These are phyloP conservation scores for Hoplodrina ambigua DNA, from an alignment of 2,888 invertebrate species.

Conservation along the genomic window DNA sequence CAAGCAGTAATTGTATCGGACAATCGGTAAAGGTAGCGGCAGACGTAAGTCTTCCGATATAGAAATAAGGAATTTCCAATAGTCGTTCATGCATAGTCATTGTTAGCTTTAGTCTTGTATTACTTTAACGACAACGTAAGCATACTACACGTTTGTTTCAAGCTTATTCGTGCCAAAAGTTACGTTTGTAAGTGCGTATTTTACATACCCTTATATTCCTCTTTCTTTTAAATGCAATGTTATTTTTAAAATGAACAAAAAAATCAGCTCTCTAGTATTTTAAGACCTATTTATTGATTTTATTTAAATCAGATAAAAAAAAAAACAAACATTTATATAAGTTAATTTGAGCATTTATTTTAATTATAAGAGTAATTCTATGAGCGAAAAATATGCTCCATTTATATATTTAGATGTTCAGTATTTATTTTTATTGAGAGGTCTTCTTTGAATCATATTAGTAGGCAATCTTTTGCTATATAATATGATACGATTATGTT, in stretches of 20 bases:
- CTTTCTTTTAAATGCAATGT: slow-evolving; percentile 51
- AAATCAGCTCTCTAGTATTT: slow-evolving; percentile 79
- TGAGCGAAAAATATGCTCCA: slow-evolving; percentile 39
- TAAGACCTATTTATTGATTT: slow-evolving; percentile 80
- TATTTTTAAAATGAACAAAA: slow-evolving; percentile 63
- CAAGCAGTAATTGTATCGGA: slow-evolving; percentile 68
- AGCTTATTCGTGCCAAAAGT: slow-evolving; percentile 75
- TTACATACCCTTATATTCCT: slow-evolving; percentile 53
- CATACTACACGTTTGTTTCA: slow-evolving; percentile 67
- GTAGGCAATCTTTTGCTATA: slow-evolving; percentile 33
- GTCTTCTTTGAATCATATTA: slow-evolving; percentile 46
- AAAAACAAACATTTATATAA: slow-evolving; percentile 39
- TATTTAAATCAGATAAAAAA: slow-evolving; percentile 39
- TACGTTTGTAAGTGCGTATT: slow-evolving; percentile 61
- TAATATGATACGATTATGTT: slow-evolving; percentile 32
- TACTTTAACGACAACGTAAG: slow-evolving; percentile 68
- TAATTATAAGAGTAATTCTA: slow-evolving; percentile 53
- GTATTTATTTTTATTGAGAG: slow-evolving; percentile 66
- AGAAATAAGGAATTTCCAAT: slow-evolving; percentile 71
- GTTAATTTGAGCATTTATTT: slow-evolving; percentile 66
- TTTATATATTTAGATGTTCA: slow-evolving; percentile 40
- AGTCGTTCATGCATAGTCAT: slow-evolving; percentile 83
- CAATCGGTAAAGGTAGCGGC: slow-evolving; percentile 70
- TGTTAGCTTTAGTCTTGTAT: slow-evolving; percentile 80
- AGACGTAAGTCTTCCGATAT: slow-evolving; percentile 68